Conservation (phyloP, 2,113 vertebrate genomes). For the Barnardius zonarius region DNA sequence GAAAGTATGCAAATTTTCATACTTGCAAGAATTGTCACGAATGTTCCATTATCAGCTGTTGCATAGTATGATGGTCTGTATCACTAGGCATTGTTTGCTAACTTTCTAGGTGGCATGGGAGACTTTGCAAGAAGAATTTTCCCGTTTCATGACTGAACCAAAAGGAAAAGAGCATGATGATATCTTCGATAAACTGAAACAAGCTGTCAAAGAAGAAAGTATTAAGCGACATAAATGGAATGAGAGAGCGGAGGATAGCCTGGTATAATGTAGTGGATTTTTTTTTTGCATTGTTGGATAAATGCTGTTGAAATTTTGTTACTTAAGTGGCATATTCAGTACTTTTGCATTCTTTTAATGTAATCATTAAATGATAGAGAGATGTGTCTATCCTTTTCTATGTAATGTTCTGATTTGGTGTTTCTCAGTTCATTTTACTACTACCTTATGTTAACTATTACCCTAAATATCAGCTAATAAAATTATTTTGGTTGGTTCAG, state of each 20-base stretch:
- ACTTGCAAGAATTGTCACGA: not conserved
- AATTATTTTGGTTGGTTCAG: not conserved
- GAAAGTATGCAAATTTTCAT: not conserved
- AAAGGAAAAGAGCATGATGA: conserved; percentile 96
- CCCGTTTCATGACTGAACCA: conserved; percentile 96
- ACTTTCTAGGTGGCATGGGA: conserved; percentile 92
- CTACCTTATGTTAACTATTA: not conserved
- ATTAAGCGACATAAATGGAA: conserved; percentile 99
- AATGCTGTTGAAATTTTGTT: not conserved
- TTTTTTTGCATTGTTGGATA: not conserved
- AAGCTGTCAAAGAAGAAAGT: conserved; percentile 96
- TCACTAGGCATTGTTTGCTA: not conserved
- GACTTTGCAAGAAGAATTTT: conserved; percentile 96
- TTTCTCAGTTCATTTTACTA: not conserved
- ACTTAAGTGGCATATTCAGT: not conserved
- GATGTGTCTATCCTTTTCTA: not conserved
- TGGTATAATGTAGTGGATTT: conserved; percentile 76
- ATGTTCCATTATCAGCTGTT: not conserved
- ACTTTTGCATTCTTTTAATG: not conserved
- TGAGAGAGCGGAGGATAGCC: conserved; percentile 91
- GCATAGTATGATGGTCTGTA: not conserved
- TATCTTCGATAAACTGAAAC: conserved; percentile 98
- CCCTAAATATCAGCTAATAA: not conserved
- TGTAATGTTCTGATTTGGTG: not conserved
- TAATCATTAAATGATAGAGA: not conserved